phyloP scores from a whole-genome alignment of 2,797 vertebrate species.

The Falco rusticolus region DNA sequence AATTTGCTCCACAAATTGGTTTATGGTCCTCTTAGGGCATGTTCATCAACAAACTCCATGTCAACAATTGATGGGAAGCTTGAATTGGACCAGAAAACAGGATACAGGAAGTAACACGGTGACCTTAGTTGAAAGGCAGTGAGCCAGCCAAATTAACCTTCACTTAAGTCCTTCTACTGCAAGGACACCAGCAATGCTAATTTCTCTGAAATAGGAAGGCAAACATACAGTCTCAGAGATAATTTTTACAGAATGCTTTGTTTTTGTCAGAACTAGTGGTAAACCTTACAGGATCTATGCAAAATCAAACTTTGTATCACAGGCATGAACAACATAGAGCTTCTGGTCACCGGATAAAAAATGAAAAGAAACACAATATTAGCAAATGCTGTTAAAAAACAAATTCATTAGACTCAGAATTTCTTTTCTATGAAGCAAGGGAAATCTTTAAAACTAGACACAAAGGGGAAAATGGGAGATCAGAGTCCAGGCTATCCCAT shows the following conservation, averaged over 20 bases:
- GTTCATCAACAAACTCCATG: slow-evolving; percentile 43
- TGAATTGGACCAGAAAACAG: slow-evolving; percentile 58
- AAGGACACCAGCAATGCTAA: not conserved
- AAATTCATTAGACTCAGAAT: not conserved
- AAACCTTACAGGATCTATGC: not conserved
- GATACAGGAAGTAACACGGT: slow-evolving; percentile 37
- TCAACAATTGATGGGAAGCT: slow-evolving; percentile 57
- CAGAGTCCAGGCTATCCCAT: not conserved
- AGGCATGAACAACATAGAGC: not conserved
- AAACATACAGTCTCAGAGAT: not conserved
- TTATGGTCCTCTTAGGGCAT: slow-evolving; percentile 39
- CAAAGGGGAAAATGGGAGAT: rapidly evolving
- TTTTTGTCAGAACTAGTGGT: not conserved
- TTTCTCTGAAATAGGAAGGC: not conserved
- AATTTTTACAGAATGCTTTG: slow-evolving; percentile 8
- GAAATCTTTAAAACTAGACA: not conserved
- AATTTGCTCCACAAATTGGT: slow-evolving; percentile 57
- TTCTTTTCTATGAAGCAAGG: not conserved
- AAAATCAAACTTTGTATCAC: not conserved
- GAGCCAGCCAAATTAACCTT: not conserved
- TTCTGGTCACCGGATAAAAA: not conserved
- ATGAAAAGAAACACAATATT: not conserved
- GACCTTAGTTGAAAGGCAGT: slow-evolving; percentile 33
- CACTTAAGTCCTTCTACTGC: not conserved
- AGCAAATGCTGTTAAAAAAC: not conserved